A percentile compares a stretch with the other conserved stretches of the same genome.
These are phyloP conservation scores for Drosophila mimetica DNA, from an alignment of 2,888 invertebrate genomes.

Conservation along the genomic window DNA sequence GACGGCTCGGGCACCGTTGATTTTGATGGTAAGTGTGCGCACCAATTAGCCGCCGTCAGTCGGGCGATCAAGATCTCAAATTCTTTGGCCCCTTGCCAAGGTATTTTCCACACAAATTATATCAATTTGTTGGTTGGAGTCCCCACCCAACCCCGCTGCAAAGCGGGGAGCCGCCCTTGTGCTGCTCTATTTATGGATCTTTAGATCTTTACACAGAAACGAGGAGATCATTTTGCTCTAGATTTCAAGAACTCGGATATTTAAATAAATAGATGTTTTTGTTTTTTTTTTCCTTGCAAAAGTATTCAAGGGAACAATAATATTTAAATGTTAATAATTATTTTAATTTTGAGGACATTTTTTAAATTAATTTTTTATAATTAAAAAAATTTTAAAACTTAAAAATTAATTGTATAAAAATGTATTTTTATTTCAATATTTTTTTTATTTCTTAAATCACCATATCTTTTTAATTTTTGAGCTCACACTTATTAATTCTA, in stretches of 20 bases:
- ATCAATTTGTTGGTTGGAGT: slow-evolving; percentile 29
- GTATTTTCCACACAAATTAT: slow-evolving; percentile 30
- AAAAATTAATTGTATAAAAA: no score
- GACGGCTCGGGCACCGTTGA: slow-evolving; percentile 99
- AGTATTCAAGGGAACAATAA: neutral
- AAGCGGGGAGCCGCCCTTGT: slow-evolving; percentile 23
- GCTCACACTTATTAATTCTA: slow-evolving; percentile 12
- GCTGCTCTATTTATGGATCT: slow-evolving; percentile 23
- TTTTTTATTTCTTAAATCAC: no score
- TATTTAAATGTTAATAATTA: no score
- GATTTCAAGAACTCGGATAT: neutral
- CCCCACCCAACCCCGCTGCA: neutral
- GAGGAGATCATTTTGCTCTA: neutral
- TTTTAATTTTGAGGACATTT: no score
- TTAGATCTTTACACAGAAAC: slow-evolving; percentile 28
- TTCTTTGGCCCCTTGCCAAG: slow-evolving; percentile 22
- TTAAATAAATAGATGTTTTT: no score
- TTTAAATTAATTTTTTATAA: no score
- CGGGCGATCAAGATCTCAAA: slow-evolving; percentile 16
- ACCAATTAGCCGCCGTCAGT: slow-evolving; percentile 42
- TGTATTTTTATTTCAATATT: no score
- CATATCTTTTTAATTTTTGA: no score
- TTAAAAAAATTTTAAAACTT: no score
- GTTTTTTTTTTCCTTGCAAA: neutral
- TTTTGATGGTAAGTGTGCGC: slow-evolving; percentile 92